Evolutionary conservation across 2,888 invertebrate species (phyloP).

Genomic region (Cataglyphis cursor): DNA sequence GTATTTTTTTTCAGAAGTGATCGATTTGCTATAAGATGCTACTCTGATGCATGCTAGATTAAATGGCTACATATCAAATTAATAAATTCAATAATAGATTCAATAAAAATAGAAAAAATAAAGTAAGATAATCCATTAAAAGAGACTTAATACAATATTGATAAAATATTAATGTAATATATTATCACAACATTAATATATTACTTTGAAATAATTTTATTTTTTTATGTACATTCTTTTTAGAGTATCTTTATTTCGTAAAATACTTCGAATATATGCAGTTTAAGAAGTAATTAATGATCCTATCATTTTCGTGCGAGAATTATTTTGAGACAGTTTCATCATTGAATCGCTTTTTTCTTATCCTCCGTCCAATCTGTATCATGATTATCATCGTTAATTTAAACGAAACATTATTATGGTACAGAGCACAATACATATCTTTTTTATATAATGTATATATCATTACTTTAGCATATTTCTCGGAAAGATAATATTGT

Average conservation of each 20-base stretch:
- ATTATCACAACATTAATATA: not conserved
- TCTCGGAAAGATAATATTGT: not conserved
- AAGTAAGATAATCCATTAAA: not conserved
- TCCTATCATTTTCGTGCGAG: not conserved
- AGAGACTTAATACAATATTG: constrained; percentile 1
- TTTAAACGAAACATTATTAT: not conserved
- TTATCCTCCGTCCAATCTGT: not conserved
- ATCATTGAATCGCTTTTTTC: not conserved
- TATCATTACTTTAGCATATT: not conserved
- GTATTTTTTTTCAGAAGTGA: not conserved
- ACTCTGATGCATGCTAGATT: not conserved
- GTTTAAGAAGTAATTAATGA: not conserved
- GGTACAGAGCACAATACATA: not conserved
- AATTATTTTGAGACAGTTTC: not conserved
- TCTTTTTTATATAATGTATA: not conserved
- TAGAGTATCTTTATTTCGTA: not conserved
- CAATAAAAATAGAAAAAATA: not conserved
- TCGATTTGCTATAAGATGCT: constrained; percentile 12
- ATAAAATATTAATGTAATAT: not conserved
- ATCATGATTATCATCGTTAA: not conserved
- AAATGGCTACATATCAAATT: not conserved
- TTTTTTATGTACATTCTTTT: not conserved
- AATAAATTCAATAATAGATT: not conserved
- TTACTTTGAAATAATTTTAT: not conserved
- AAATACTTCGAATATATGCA: not conserved